phyloP scores from a whole-genome alignment of 2,113 vertebrate genomes.

The Centropus unirufus region DNA sequence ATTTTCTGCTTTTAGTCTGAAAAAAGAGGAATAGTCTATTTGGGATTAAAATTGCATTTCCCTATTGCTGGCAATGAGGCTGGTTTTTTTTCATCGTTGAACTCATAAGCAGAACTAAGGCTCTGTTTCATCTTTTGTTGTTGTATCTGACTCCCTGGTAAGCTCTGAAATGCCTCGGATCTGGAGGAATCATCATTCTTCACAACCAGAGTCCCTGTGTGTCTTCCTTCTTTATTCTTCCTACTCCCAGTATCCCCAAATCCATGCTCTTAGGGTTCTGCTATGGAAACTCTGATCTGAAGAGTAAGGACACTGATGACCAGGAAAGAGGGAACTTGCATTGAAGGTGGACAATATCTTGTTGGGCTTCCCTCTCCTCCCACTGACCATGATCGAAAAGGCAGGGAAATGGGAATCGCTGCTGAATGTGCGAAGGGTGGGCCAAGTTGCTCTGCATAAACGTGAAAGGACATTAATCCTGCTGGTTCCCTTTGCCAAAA shows the following conservation, averaged over 20 bases:
- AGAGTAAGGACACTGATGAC: not conserved
- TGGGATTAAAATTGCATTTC: not conserved
- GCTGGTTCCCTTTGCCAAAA: not conserved
- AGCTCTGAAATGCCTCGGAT: not conserved
- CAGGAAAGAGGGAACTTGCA: not conserved
- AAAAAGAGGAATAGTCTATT: not conserved
- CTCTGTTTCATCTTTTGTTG: not conserved
- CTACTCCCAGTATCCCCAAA: not conserved
- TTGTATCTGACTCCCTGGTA: not conserved
- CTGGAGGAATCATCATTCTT: not conserved
- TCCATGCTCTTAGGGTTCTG: not conserved
- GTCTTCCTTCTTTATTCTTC: not conserved
- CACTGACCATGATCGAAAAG: not conserved
- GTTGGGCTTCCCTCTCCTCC: not conserved
- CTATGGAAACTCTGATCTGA: rapidly evolving
- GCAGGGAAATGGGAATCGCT: not conserved
- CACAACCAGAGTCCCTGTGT: rapidly evolving
- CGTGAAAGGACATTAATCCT: not conserved
- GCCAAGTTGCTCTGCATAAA: not conserved
- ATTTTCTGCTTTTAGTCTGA: not conserved
- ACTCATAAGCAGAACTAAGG: not conserved
- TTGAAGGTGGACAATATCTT: not conserved
- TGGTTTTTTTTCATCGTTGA: not conserved
- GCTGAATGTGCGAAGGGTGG: not conserved
- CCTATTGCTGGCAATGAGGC: not conserved